These are phyloP conservation scores for Achroia grisella DNA, from an alignment of 1,140 invertebrate genomes.

Conservation along the genomic window DNA sequence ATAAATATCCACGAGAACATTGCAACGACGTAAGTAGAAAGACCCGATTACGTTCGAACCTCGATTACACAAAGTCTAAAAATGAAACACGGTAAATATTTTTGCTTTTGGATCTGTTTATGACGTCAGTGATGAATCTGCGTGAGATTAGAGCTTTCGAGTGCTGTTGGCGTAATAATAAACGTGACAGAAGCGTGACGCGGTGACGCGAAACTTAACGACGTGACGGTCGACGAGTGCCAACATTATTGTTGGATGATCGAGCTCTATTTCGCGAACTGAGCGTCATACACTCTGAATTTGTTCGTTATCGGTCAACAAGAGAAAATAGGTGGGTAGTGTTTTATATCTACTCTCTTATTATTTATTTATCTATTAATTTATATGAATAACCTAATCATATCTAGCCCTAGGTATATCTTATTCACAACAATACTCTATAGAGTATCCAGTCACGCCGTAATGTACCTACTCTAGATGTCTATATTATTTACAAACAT, in stretches of 20 bases:
- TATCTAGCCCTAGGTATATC: no score
- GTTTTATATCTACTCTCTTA: no score
- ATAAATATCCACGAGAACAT: no score
- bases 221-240: conserved; percentile 22
- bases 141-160: conserved; percentile 47
- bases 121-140: conserved; percentile 56
- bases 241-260: conserved; percentile 43
- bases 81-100: conserved; percentile 42
- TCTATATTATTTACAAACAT: no score
- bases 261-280: conserved; percentile 28
- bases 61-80: conserved; percentile 37
- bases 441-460: no score
- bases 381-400: no score
- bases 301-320: conserved; percentile 50
- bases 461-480: no score
- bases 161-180: conserved; percentile 51
- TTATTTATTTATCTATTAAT: no score
- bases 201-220: conserved; percentile 8
- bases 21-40: no score
- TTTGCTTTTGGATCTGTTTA: conserved; percentile 20
- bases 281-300: conserved; percentile 30
- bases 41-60: conserved; percentile 25
- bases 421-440: no score
- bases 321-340: background rate
- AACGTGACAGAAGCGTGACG: conserved; percentile 49